Evolutionary conservation across 1,140 invertebrate species (phyloP).

Genomic region (Pseudomyrmex dendroicus): DNA sequence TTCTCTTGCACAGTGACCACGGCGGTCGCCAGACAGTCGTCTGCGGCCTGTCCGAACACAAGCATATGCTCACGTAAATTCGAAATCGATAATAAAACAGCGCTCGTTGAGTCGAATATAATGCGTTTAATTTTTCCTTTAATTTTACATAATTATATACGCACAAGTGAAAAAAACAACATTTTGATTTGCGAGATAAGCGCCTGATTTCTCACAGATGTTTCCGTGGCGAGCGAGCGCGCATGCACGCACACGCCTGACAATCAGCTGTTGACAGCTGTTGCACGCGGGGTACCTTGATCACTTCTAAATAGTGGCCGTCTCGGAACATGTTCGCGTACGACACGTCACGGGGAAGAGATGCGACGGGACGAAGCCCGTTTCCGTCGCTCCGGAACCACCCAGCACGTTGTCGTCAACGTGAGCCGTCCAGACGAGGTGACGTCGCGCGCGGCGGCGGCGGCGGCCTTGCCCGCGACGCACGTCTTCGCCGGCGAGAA

Average conservation of each 20-base stretch:
- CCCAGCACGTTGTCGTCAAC: neutral
- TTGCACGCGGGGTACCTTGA: conserved; percentile 70
- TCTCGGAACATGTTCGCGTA: conserved; percentile 71
- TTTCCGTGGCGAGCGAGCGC: neutral
- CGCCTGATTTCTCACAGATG: conserved; percentile 20
- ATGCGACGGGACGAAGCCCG: neutral
- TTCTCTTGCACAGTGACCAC: conserved; percentile 77
- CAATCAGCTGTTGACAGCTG: conserved; percentile 71
- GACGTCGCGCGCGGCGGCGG: conserved; percentile 4
- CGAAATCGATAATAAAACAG: neutral
- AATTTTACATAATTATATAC: too few species aligned
- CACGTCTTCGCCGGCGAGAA: conserved; percentile 1
- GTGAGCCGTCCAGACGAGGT: neutral
- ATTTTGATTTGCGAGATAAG: too few species aligned
- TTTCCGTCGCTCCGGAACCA: too few species aligned
- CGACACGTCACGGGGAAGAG: neutral
- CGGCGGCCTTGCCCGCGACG: neutral
- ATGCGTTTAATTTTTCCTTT: too few species aligned
- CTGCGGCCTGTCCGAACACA: conserved; percentile 67
- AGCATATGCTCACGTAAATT: neutral
- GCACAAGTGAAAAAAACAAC: too few species aligned
- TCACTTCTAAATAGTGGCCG: conserved; percentile 76
- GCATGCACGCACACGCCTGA: conserved; percentile 14
- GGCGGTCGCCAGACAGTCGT: conserved; percentile 74
- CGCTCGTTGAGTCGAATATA: neutral